These are phyloP conservation scores for Acanthornis magna DNA, from an alignment of 2,797 vertebrate species.

Conservation along the genomic window DNA sequence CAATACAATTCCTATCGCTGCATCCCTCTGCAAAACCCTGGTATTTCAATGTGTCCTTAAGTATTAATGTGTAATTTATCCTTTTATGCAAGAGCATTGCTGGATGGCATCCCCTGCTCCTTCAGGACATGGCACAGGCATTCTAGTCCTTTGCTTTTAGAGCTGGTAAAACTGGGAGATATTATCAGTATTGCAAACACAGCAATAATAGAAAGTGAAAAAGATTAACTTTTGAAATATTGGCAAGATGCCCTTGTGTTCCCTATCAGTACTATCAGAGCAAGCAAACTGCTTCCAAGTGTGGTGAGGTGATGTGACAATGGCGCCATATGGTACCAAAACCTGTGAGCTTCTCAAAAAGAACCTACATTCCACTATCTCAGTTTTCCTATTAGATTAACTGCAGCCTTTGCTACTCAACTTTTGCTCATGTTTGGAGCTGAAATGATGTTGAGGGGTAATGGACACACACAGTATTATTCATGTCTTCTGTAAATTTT, in stretches of 20 bases:
- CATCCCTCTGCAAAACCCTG: neutral
- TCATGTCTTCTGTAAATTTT: neutral
- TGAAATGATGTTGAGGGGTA: neutral
- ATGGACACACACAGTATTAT: rapidly evolving
- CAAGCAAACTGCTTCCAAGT: neutral
- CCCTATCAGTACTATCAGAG: neutral
- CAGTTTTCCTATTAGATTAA: neutral
- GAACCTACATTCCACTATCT: neutral
- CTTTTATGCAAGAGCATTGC: neutral
- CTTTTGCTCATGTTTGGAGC: neutral
- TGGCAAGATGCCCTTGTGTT: neutral
- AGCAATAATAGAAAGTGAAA: neutral
- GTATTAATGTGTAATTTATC: neutral
- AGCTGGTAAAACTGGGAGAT: neutral
- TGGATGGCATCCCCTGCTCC: neutral
- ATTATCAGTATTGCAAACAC: neutral
- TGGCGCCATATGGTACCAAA: neutral
- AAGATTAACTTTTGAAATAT: neutral
- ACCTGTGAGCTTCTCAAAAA: neutral
- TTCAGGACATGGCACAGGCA: neutral
- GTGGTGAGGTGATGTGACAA: neutral
- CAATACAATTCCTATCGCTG: neutral
- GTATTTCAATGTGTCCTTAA: neutral
- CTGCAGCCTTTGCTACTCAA: neutral
- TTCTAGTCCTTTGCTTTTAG: neutral